Evolutionary conservation across 2,113 vertebrate genomes (phyloP).

Genomic region (Takifugu flavidus): DNA sequence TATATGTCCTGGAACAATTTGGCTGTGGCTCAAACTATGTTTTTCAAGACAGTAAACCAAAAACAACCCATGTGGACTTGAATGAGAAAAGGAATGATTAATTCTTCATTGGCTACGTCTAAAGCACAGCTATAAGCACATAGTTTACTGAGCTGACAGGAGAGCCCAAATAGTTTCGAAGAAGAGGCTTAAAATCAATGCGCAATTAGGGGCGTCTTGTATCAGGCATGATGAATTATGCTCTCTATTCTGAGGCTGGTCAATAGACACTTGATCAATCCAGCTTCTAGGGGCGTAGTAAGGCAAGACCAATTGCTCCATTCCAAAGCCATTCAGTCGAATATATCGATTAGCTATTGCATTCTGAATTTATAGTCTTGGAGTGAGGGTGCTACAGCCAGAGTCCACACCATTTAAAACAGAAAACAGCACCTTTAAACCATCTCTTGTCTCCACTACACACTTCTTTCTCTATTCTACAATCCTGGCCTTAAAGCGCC

Average conservation of each 20-base stretch:
- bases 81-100: conserved; percentile 42
- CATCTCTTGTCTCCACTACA: background rate
- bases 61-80: conserved; percentile 17
- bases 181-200: conserved; percentile 62
- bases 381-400: conserved; percentile 11
- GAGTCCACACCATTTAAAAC: conserved; percentile 5
- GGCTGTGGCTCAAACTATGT: background rate
- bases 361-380: conserved; percentile 54
- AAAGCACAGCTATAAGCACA: conserved; percentile 40
- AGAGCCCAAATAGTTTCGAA: conserved; percentile 61
- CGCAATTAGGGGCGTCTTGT: conserved; percentile 68
- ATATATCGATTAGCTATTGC: conserved; percentile 70
- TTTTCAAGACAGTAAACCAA: conserved; percentile 28
- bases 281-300: conserved; percentile 43
- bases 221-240: conserved; percentile 69
- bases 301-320: conserved; percentile 60
- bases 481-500: conserved; percentile 11
- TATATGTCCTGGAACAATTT: conserved; percentile 1
- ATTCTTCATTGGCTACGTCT: conserved; percentile 40
- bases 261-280: conserved; percentile 67
- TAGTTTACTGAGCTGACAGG: conserved; percentile 60
- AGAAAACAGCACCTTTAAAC: conserved; percentile 31
- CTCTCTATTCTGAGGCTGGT: conserved; percentile 55
- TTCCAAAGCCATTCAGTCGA: conserved; percentile 62
- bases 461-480: conserved; percentile 7